A percentile compares a stretch with the other conserved stretches of the same genome.
Evolutionary conservation across 92 coral and sea anemone species (phyloP).

Genomic region (Umimayanthus chanpuru): DNA sequence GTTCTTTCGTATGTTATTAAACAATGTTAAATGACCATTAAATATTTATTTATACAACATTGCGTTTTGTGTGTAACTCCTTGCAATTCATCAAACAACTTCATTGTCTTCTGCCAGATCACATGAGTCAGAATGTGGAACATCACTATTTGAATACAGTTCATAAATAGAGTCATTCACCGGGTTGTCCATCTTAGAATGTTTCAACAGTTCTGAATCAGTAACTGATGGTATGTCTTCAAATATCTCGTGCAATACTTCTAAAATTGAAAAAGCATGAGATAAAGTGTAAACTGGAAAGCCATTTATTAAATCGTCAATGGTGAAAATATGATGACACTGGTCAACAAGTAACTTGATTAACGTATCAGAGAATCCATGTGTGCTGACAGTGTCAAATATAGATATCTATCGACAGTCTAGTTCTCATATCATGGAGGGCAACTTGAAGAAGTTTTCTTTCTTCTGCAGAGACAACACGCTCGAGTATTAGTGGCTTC

Average conservation of each 20-base stretch:
- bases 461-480: constrained; percentile 3
- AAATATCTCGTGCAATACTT: background rate
- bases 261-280: constrained; percentile 6
- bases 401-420: constrained; percentile 1
- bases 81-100: background rate
- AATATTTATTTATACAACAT: background rate
- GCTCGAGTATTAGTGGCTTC: background rate
- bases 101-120: constrained; percentile 1
- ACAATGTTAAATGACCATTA: background rate
- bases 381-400: constrained; percentile 17
- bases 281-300: background rate
- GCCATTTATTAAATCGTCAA: constrained; percentile 9
- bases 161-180: background rate
- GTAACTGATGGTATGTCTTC: background rate
- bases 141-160: constrained; percentile 4
- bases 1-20: too few relatives aligned
- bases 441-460: background rate
- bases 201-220: constrained; percentile 3
- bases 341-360: background rate
- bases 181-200: background rate
- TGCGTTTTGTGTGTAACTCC: background rate
- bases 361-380: constrained; percentile 5
- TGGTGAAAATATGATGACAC: background rate
- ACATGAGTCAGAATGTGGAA: background rate
- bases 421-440: constrained; percentile 6